A percentile compares a stretch with the other conserved stretches of the same genome.
Conservation (phyloP, 2,797 vertebrate genomes). For the Cacajao melanocephalus region DNA sequence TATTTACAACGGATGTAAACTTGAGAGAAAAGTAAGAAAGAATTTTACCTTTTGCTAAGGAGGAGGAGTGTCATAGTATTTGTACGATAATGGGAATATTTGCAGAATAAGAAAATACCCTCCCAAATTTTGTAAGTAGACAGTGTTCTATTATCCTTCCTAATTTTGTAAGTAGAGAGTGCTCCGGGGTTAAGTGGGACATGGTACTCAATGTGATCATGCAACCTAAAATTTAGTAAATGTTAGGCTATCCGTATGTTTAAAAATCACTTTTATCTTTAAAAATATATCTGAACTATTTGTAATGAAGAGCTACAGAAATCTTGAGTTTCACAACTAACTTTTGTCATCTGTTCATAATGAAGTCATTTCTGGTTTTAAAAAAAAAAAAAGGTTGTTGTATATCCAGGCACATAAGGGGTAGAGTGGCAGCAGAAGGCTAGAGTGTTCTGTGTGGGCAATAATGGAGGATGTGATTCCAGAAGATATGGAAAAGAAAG, state of each 20-base stretch:
- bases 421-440: not conserved
- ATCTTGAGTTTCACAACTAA: not conserved
- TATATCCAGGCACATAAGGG: not conserved
- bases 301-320: not conserved
- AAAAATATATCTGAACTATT: not conserved
- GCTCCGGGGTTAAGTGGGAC: not conserved
- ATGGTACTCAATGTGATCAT: not conserved
- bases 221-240: not conserved
- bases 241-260: not conserved
- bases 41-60: conserved; percentile 3
- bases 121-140: not conserved
- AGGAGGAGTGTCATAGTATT: not conserved
- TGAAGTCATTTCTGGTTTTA: not conserved
- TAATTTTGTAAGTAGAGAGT: not conserved
- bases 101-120: not conserved
- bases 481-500: not conserved
- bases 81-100: not conserved
- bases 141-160: not conserved
- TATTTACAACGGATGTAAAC: not conserved
- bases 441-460: not conserved
- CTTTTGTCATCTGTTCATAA: conserved; percentile 4
- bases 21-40: not conserved
- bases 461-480: not conserved
- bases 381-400: not conserved
- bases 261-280: conserved; percentile 4